Evolutionary conservation across 2,113 vertebrate genomes (phyloP).

Genomic region (Eretmochelys imbricata): DNA sequence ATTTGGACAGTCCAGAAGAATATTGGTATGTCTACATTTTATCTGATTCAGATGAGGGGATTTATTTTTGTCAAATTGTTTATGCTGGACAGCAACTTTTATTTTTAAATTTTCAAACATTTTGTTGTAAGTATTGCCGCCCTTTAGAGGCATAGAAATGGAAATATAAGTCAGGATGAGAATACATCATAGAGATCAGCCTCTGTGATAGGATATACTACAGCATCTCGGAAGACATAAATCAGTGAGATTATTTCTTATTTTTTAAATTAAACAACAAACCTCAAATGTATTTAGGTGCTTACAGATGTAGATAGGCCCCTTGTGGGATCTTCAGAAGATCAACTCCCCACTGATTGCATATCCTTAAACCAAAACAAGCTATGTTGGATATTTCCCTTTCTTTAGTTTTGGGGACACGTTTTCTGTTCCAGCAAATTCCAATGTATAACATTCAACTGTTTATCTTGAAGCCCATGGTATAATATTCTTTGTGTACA

Average conservation of each 20-base stretch:
- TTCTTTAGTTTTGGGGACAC: background rate
- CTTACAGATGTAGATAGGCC: background rate
- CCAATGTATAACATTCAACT: background rate
- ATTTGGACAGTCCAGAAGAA: background rate
- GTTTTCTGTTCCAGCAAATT: background rate
- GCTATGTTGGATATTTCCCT: background rate
- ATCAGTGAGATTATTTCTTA: background rate
- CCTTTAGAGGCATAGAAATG: background rate
- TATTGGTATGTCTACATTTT: background rate
- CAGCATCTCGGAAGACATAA: background rate
- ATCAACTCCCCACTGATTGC: background rate
- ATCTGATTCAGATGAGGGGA: background rate
- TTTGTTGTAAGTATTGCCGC: background rate
- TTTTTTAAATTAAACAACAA: too few species aligned
- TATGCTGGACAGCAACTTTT: background rate
- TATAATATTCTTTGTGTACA: background rate
- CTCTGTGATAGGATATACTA: background rate
- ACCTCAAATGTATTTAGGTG: background rate
- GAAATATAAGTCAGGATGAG: background rate
- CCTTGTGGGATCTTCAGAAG: background rate
- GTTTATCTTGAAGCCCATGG: background rate
- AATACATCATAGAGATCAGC: background rate
- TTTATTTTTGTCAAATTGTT: background rate
- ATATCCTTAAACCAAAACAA: background rate
- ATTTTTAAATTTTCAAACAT: background rate